Base-by-base conservation (phyloP, 64 coral and sea anemone genomes). In the Trachythela sp. region DNA sequence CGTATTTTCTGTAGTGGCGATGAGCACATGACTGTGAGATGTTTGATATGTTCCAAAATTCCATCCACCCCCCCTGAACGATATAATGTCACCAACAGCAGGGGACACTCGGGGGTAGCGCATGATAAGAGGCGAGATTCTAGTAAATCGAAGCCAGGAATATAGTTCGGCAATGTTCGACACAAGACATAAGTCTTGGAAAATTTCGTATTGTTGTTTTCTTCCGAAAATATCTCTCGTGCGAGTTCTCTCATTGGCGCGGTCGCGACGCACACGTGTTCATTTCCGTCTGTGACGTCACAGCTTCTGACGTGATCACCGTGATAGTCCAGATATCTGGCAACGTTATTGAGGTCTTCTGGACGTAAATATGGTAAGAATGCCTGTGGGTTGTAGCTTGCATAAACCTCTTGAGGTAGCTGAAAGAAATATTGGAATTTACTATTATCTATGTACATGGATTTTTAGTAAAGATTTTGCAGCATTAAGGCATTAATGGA, bases 1-100 rank as follows among this genome's bases (percentile, higher is more conserved):
- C 92, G 92, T 32, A 97, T 85, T 43, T 94, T 90, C 40, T 97
- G 93, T 34, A 71, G 84, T 14, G 93, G 88, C 17, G 91, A 86
- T 13, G 95, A 97, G 50, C 95, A 97, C 86, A 97, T 54, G 10
- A 91, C 90, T 43, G 95, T 89, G 20, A 97, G 48, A 37, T 91
- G 92, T 86, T 94, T 97, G 90, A 94, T 94, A 40, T 97, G 95
- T 49, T 97, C 90, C 24, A 97, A 48, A 89, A 94, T 92, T 0
- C 95, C 95, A 48, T 94, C 95, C 34, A 89, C 90, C 1, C 93
- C 88, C 2, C 95, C 95, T 34, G 90, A 68, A 64, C 89, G 89
- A 59, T 94, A 97, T 24, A 97, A 52, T 8, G 95, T 97, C 64
- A 91, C 95, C 85, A 97, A 92, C 41, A 92, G 85, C 67, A 97